Evolutionary conservation across 37 sponge, comb jelly and placozoan genomes (phyloP), one percentile per base, ranked within the genome.

Genomic region (Theonella swinhoei): DNA sequence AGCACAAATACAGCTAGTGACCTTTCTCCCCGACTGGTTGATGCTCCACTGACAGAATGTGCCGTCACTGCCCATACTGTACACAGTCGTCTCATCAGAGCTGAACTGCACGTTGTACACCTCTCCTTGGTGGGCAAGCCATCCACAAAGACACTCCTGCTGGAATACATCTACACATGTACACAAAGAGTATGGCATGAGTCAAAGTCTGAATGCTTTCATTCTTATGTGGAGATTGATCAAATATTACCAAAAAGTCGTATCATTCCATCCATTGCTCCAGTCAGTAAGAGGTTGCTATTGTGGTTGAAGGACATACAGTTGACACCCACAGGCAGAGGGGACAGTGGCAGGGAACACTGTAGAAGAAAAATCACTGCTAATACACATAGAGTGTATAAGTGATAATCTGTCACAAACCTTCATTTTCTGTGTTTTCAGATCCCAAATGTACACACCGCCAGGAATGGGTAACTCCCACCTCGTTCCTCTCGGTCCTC

Each of bases 231-330:
- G 19, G 66, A 26, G 30, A 65, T 8, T 5, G 30, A 26, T 5
- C n/a, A 23, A 35, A 19, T 43, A 84, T 22, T 68, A 93, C 93
- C 93, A 86, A 82, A 96, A 39, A 98, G 70, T 30, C 99, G 70
- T 39, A 98, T 85, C 85, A 92, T 88, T 11, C 99, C 99, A 85
- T 99, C 99, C 14, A 74, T 80, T 3, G 87, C 95, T 60, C 99
- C 99, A 75, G 93, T 88, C 61, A 96, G 79, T 47, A 99, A 75
- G 23, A 99, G 79, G 62, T 87, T 99, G 33, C 97, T 94, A 75
- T 96, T 96, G 85, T 96, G 97, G 77, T 99, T 99, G 85, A 95
- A 96, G 22, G 91, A 71, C 68, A 88, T 84, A 54, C 90, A 93
- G 71, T 93, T 94, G 66, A 97, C 66, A 37, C 90, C 84, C 1